Evolutionary conservation across 2,888 invertebrate species (phyloP).

Genomic region (Xestia rhomboidea): DNA sequence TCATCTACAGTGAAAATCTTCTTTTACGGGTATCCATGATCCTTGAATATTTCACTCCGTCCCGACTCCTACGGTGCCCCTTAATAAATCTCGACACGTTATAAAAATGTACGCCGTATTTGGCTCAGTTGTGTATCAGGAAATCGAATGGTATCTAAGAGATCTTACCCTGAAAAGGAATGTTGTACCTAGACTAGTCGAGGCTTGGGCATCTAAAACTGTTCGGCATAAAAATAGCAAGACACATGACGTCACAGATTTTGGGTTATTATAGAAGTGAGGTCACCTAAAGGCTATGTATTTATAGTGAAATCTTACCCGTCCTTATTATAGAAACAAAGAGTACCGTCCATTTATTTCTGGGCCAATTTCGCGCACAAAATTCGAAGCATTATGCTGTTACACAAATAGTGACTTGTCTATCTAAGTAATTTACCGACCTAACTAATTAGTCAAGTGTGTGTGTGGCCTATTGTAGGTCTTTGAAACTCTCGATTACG

Average conservation of each 20-base stretch:
- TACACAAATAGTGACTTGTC: neutral
- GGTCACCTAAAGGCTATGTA: neutral
- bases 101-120: slow-evolving; percentile 71
- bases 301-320: neutral
- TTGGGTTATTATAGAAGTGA: slow-evolving; percentile 3
- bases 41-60: slow-evolving; percentile 84
- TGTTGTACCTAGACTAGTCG: neutral
- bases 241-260: neutral
- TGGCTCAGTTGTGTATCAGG: slow-evolving; percentile 1
- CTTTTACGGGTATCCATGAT: slow-evolving; percentile 74
- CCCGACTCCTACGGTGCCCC: slow-evolving; percentile 64
- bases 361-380: neutral
- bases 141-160: slow-evolving; percentile 21
- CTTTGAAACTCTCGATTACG: neutral
- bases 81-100: slow-evolving; percentile 80
- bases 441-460: neutral
- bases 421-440: neutral
- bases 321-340: neutral
- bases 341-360: neutral
- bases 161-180: neutral
- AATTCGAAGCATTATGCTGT: neutral
- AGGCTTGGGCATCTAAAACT: neutral
- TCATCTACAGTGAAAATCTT: slow-evolving; percentile 76
- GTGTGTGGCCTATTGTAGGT: neutral
- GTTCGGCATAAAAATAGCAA: neutral